Conservation (phyloP, 2,113 vertebrate genomes). For the Maccullochella peelii region DNA sequence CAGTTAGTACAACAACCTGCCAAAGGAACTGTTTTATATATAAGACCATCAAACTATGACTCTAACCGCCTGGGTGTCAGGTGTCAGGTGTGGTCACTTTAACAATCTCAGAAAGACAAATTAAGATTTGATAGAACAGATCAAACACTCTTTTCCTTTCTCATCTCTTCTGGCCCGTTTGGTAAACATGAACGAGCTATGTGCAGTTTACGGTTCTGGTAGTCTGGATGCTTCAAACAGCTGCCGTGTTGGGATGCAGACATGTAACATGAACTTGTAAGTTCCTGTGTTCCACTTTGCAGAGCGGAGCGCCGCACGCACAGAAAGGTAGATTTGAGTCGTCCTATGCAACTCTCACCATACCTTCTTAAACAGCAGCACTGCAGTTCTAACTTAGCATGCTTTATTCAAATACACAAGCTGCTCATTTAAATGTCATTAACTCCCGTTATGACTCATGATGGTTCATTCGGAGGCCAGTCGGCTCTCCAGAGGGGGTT, state of each 20-base stretch:
- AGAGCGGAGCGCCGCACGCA: not conserved
- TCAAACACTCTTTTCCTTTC: not conserved
- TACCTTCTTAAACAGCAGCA: conserved; percentile 5
- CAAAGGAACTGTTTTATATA: too few relatives aligned
- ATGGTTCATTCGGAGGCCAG: conserved; percentile 1
- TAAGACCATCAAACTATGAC: not conserved
- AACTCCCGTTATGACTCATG: conserved; percentile 44
- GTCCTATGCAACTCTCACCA: not conserved
- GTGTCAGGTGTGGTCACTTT: not conserved
- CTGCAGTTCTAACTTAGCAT: conserved; percentile 12
- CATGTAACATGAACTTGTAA: too few relatives aligned
- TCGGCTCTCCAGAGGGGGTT: conserved; percentile 13
- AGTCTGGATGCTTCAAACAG: not conserved
- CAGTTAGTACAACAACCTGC: not conserved
- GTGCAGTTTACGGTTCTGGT: not conserved
- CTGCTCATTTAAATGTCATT: conserved; percentile 55
- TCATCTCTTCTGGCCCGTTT: not conserved
- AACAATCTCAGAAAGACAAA: not conserved
- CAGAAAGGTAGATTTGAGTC: not conserved
- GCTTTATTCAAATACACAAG: conserved; percentile 44
- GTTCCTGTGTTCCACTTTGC: not conserved
- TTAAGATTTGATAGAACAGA: not conserved
- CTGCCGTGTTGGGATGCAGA: not conserved
- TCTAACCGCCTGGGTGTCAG: too few relatives aligned
- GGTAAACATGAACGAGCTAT: too few relatives aligned